phyloP scores from a whole-genome alignment of 2,797 vertebrate genomes.

The Phoebastria nigripes region DNA sequence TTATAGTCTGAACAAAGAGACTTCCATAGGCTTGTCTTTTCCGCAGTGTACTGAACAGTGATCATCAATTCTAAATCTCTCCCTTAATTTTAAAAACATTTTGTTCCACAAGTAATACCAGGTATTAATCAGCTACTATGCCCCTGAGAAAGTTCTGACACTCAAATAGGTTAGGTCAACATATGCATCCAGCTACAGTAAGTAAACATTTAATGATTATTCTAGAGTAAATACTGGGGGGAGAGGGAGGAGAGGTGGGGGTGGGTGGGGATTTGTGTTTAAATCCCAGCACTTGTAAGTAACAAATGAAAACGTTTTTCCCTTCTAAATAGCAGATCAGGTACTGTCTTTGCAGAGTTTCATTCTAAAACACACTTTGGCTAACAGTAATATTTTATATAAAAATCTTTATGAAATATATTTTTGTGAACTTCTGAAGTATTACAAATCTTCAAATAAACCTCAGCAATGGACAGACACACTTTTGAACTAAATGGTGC shows the following conservation, averaged over 20 bases:
- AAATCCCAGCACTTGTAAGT: rapidly evolving
- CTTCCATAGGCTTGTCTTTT: not conserved
- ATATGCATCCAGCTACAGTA: not conserved
- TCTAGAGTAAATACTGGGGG: not conserved
- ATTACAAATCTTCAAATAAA: not conserved
- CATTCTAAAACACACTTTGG: not conserved
- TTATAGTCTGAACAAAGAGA: not conserved
- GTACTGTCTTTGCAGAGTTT: not conserved
- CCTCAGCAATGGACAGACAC: not conserved
- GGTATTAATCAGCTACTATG: not conserved
- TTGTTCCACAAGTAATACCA: not conserved
- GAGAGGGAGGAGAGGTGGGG: not conserved
- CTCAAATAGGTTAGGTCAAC: not conserved
- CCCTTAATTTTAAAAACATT: not conserved
- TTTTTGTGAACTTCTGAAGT: not conserved
- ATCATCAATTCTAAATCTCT: not conserved
- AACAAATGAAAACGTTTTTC: not conserved
- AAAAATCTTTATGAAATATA: not conserved
- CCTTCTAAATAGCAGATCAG: not conserved
- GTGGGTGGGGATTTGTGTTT: not conserved
- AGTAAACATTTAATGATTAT: not conserved
- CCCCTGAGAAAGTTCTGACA: not conserved
- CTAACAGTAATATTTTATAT: not conserved
- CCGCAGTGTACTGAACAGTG: rapidly evolving
- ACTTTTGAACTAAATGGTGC: not conserved